Evolutionary conservation across 2,113 vertebrate species (phyloP).

Genomic region (Centrocercus urophasianus): DNA sequence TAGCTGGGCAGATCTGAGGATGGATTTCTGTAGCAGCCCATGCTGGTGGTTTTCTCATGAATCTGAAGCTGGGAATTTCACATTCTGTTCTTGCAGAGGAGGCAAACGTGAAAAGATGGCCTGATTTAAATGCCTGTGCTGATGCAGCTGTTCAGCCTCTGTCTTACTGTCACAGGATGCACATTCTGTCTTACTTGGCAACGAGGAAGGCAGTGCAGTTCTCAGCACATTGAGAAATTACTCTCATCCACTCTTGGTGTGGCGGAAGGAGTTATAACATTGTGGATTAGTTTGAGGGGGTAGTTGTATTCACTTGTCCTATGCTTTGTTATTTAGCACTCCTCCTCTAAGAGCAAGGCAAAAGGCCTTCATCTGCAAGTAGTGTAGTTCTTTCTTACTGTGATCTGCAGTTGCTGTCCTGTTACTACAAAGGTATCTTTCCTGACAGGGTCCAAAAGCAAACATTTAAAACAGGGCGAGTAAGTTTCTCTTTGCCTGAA

Average conservation of each 20-base stretch:
- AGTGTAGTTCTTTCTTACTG: neutral
- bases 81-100: neutral
- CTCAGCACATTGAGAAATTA: neutral
- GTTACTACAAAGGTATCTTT: neutral
- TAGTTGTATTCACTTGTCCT: neutral
- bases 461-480: neutral
- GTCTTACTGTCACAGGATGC: neutral
- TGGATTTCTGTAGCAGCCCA: neutral
- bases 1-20: neutral
- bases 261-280: neutral
- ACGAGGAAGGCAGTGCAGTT: neutral
- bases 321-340: neutral
- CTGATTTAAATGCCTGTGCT: neutral
- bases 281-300: neutral
- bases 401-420: neutral
- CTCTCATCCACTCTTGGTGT: neutral
- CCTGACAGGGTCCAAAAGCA: neutral
- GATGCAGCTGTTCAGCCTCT: neutral
- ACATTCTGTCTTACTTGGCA: neutral
- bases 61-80: neutral
- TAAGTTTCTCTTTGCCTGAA: neutral
- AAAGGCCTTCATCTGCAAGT: neutral
- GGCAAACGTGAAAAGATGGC: neutral
- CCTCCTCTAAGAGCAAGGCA: neutral
- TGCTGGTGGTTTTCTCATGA: neutral